Conservation (phyloP, 2,888 invertebrate species). For the Ormia ochracea region DNA sequence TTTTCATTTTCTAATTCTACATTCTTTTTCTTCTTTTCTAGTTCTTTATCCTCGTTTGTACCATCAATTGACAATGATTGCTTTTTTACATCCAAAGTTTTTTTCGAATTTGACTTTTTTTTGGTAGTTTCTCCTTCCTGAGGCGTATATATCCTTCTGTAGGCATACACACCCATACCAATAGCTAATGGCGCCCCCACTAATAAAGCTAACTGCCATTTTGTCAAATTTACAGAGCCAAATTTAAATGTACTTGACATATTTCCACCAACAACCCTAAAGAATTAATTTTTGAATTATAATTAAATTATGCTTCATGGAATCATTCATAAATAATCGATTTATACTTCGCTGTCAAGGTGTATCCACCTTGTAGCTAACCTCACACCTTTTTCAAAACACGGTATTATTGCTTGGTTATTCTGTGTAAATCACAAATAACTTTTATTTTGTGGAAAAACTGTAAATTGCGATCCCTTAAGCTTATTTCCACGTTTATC, state of each 20-base stretch:
- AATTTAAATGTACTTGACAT: conserved; percentile 67
- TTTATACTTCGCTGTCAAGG: too few species aligned
- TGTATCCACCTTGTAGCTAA: too few species aligned
- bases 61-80: conserved; percentile 81
- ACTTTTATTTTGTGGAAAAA: too few species aligned
- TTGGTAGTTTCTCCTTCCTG: not conserved
- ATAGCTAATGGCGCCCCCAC: conserved; percentile 90
- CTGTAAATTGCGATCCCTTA: too few species aligned
- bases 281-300: too few species aligned
- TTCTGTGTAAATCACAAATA: too few species aligned
- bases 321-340: too few species aligned
- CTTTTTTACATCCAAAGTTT: conserved; percentile 77
- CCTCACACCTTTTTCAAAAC: too few species aligned
- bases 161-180: conserved; percentile 85
- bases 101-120: not conserved
- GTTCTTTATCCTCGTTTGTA: conserved; percentile 76
- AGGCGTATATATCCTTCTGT: conserved; percentile 55
- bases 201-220: conserved; percentile 91
- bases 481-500: too few species aligned
- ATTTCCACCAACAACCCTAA: too few species aligned
- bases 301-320: too few species aligned
- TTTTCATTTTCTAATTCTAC: conserved; percentile 70
- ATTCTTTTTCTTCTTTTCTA: conserved; percentile 75
- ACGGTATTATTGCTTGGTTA: too few species aligned
- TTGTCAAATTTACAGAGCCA: conserved; percentile 77